These are phyloP conservation scores for Hololepta plana DNA, from an alignment of 2,888 invertebrate genomes.

Conservation along the genomic window DNA sequence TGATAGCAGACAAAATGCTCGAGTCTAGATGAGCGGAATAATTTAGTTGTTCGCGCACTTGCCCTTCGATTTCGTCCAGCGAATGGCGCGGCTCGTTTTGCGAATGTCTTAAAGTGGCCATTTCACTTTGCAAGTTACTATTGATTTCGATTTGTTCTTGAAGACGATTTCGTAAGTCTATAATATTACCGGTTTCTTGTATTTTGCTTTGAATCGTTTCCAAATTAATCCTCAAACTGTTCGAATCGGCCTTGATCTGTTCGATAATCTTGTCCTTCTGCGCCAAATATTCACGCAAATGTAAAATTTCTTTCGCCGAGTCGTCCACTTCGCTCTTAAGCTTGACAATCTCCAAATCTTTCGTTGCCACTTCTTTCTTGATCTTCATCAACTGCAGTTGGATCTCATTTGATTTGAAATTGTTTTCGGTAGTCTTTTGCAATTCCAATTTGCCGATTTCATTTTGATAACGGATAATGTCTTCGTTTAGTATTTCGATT, in stretches of 20 bases:
- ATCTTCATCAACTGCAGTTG: conserved; percentile 11
- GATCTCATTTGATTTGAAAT: conserved; percentile 3
- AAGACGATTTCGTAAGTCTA: conserved; percentile 36
- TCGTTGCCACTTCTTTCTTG: conserved; percentile 13
- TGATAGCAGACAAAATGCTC: conserved; percentile 37
- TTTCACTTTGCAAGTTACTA: conserved; percentile 20
- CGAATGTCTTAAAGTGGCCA: conserved; percentile 15
- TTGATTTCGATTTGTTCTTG: conserved; percentile 33
- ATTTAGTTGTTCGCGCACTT: conserved; percentile 38
- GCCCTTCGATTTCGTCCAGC: conserved; percentile 34
- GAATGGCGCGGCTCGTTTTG: conserved; percentile 18
- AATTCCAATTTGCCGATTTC: conserved; percentile 31
- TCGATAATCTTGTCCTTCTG: conserved; percentile 39
- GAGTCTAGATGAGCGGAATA: conserved; percentile 40
- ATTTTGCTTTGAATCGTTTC: conserved; percentile 32
- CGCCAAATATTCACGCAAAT: conserved; percentile 35
- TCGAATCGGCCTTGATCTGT: conserved; percentile 38
- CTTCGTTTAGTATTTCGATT: conserved; percentile 34
- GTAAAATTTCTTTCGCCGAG: conserved; percentile 33
- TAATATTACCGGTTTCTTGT: conserved; percentile 36
- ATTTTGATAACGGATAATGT: conserved; percentile 31
- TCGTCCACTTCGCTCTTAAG: conserved; percentile 17
- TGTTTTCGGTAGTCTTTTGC: conserved; percentile 16
- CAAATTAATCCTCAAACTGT: conserved; percentile 33
- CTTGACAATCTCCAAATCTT: conserved; percentile 14